Percentiles rank a stretch among this genome's conserved stretches.
phyloP scores from a whole-genome alignment of 2,113 vertebrate species.

The Melanocharis versteri region DNA sequence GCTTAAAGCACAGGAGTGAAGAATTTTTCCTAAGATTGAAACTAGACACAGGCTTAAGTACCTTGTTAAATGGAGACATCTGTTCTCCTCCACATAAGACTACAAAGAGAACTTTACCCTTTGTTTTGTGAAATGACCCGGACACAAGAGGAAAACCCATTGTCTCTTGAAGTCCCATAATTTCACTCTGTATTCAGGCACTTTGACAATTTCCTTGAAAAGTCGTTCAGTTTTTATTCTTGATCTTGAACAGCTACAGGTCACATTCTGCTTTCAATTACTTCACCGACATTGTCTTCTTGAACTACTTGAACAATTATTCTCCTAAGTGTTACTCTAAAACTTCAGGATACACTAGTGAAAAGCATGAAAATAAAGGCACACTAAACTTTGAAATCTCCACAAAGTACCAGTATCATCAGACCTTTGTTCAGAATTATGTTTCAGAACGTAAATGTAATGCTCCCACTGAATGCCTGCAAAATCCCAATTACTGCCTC shows the following conservation, averaged over 20 bases:
- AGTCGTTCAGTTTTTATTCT: not conserved
- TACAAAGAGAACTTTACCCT: not conserved
- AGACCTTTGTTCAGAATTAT: not conserved
- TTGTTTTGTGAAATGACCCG: not conserved
- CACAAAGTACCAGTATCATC: not conserved
- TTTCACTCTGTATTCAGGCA: constrained; percentile 13
- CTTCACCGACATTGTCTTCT: not conserved
- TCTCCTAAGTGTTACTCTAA: constrained; percentile 9
- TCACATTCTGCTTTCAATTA: constrained; percentile 51
- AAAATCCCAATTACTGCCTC: constrained; percentile 47
- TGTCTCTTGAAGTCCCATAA: not conserved
- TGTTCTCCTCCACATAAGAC: not conserved
- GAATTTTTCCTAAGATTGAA: not conserved
- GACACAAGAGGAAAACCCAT: not conserved
- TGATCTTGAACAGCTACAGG: constrained; percentile 31
- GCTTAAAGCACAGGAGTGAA: not conserved
- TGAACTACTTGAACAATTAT: constrained; percentile 39
- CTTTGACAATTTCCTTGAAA: constrained; percentile 38
- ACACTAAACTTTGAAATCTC: constrained; percentile 4
- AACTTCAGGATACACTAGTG: not conserved
- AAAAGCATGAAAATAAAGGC: constrained; percentile 38
- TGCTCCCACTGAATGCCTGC: not conserved
- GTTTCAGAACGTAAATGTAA: constrained; percentile 18
- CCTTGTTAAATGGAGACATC: not conserved
- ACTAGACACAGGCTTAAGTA: not conserved